phyloP scores from a whole-genome alignment of 2,113 vertebrate genomes.

The Callocephalon fimbriatum region DNA sequence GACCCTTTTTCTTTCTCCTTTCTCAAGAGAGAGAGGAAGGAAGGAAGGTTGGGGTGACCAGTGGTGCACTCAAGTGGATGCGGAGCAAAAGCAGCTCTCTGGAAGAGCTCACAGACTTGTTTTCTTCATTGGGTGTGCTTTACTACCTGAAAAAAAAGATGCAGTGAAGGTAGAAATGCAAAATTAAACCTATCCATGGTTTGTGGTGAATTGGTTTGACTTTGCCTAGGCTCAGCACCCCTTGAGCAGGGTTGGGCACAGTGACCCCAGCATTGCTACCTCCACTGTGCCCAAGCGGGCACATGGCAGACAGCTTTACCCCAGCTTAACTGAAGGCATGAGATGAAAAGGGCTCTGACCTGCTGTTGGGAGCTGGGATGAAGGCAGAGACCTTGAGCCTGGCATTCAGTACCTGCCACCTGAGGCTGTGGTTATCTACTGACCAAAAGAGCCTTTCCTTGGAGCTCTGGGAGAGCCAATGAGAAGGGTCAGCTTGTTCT shows the following conservation, averaged over 20 bases:
- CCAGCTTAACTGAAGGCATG: too few relatives aligned
- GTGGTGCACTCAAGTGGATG: rapidly evolving
- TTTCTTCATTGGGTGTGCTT: neutral
- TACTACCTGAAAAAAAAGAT: neutral
- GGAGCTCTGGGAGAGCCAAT: neutral
- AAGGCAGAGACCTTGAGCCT: neutral
- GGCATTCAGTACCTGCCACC: neutral
- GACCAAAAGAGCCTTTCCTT: neutral
- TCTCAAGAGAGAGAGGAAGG: neutral
- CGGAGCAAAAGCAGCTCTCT: neutral
- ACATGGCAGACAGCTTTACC: neutral
- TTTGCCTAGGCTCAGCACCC: neutral
- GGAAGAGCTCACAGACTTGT: neutral
- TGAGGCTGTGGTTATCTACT: neutral
- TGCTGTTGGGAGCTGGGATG: neutral
- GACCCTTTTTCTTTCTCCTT: neutral
- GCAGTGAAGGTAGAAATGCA: neutral
- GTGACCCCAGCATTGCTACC: neutral
- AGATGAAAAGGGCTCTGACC: neutral
- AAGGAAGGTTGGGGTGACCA: neutral
- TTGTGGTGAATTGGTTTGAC: neutral
- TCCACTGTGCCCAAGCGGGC: rapidly evolving
- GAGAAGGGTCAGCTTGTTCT: neutral
- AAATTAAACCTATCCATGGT: rapidly evolving
- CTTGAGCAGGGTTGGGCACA: rapidly evolving